Base-by-base conservation (phyloP, 2,113 vertebrate genomes). In the Cyphomyrus plagiostoma region DNA sequence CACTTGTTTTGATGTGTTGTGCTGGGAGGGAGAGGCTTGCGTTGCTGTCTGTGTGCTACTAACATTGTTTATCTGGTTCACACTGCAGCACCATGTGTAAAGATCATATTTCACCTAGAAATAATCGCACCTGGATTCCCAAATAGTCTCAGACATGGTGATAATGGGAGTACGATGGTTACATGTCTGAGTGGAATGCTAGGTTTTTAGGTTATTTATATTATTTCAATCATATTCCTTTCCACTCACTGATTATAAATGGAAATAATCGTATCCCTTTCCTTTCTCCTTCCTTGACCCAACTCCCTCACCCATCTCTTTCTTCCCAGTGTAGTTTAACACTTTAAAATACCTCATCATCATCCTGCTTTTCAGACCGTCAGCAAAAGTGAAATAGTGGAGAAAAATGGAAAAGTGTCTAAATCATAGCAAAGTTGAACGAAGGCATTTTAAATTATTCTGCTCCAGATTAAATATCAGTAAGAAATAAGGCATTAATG, bases 171-270 rank as follows among this genome's bases (percentile, higher is more conserved):
- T 39, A 39, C 13, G 21, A 3, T 66, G 88, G 21, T 48, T 66
- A 21, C 1, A 39, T 70, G 87, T 74, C 87, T 92, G 91, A 66
- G 91, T 92, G 90, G 62, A 91, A 90, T 88, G 23, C 88, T 49
- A 89, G 66, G 86, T 87, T 91, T 90, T 48, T 91, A 39, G n/a
- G 93, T 93, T 93, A 9, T 89, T 52, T 91, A 90, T 91, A 87
- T 85, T 39, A 91, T 49, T 92, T 90, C 90, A 66, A 91, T 50
- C 89, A 88, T 90, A 91, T 93, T 89, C 90, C 83, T 92, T 83
- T 93, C 82, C 90, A 52, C 88, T 80, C 92, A 50, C 88, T 89
- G 91, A 90, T 92, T 90, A 90, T 35, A 92, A 86, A 90, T 87
- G 52, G 49, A 42, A 10, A 30, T 50, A 48, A 42, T 80, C 30